Base-by-base conservation (phyloP, 2,888 invertebrate species). In the Caenorhabditis uteleia region DNA sequence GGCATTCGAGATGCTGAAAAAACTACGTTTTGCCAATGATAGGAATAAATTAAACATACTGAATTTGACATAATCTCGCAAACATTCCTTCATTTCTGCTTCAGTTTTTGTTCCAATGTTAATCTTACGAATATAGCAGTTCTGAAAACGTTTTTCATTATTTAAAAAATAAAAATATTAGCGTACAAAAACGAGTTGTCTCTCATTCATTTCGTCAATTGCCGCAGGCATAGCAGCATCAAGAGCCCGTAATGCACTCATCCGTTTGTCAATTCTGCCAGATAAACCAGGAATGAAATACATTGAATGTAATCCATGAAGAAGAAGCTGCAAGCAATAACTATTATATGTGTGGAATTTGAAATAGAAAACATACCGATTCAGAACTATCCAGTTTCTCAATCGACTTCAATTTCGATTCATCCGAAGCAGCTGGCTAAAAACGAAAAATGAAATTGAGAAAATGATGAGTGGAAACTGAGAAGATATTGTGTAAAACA, bases 61-160 rank as follows among this genome's bases (percentile, higher is more conserved):
- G 43, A 60, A 62, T 47, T 58, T 55, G 42, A 66, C 44, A 73
- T 75, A 77, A 26, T 62, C 47, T 23, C 45, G 34, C 18, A 77
- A 50, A 21, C 60, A 55, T 29, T 55, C 42, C 14, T 65, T 68
- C 57, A 76, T 65, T 55, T 77, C 67, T 18, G 55, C 54, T 26
- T 61, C 65, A 12, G 43, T 60, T 29, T 62, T 57, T 29, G 56
- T 55, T n/a, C 50, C 51, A 55, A 72, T 77, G 34, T 73, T 65
- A 23, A 77, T 55, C 26, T 74, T 69, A 7, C 77, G 75, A 42
- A 77, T 67, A 62, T 68, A 70, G 57, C 64, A 61, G 51, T 73
- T 59, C 73, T 73, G 46, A 18, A 68, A 60, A 45, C 16, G 14
- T 25, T 7, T 7, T 5, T n/a, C 26, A 44, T 6, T 10, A 26